Base-by-base conservation (phyloP, 2,888 invertebrate genomes). In the Brachyopa scutellaris region DNA sequence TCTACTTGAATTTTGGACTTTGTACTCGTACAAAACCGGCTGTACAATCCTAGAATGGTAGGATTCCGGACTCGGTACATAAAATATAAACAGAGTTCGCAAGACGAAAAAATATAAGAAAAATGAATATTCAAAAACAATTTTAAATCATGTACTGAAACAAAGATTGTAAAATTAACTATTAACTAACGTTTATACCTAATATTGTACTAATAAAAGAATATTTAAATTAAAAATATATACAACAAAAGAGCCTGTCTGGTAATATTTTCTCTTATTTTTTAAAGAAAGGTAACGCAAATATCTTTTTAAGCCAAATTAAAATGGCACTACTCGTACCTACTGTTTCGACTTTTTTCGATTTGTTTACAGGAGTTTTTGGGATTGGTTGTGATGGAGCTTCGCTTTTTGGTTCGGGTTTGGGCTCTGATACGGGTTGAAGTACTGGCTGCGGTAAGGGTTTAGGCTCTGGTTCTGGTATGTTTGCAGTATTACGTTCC, bases 111-210 rank as follows among this genome's bases (percentile, higher is more conserved):
- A 36, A 69, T 47, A 40, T 36, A 69, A 69, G 62, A 61, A 69
- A 69, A 69, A 66, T 33, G 29, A 66, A 45, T 29, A 59, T 51
- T 31, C 40, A 51, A 31, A n/a, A 33, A 51, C 57, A 74, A 70
- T 59, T 69, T 59, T 53, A 66, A 82, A 82, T 80, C 51, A 76
- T 80, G 80, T 64, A 80, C 74, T 80, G 82, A 82, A 76, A 76
- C 62, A 70, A 72, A 72, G 40, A 77, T 55, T 76, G 31, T 76
- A 76, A 74, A 82, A 64, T 82, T 59, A 67, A 45, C 74, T 80
- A 76, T 53, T 82, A 74, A 70, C 69, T 70, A 82, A 76, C 38
- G 70, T 82, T 82, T 82, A 76, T 82, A 82, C 80, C 74, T 69
- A 74, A 64, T 74, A 80, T 80, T 80, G 67, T 74, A 80, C 74